These are phyloP conservation scores for Asteroscopus sphinx DNA, from an alignment of 2,888 invertebrate species.

Conservation along the genomic window DNA sequence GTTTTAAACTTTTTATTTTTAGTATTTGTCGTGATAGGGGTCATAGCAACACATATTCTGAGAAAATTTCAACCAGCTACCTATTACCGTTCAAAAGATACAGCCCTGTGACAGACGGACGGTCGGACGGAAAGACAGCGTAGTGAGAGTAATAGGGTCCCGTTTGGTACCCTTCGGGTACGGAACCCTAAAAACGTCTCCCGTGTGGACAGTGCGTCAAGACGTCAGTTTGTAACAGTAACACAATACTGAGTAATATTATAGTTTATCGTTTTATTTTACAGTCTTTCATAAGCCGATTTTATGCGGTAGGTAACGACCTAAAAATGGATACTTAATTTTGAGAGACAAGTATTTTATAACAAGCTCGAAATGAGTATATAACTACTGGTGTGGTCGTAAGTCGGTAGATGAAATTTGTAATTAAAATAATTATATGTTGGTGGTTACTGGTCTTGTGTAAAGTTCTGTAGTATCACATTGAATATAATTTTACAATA, in stretches of 20 bases:
- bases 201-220: conserved; percentile 20
- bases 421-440: conserved; percentile 63
- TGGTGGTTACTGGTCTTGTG: conserved; percentile 40
- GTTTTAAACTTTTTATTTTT: too few relatives aligned
- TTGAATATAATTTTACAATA: conserved; percentile 36
- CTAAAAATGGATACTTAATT: conserved; percentile 45
- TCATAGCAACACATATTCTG: too few relatives aligned
- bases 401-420: conserved; percentile 58
- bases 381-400: conserved; percentile 54
- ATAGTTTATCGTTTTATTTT: conserved; percentile 59
- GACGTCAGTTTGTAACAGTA: conserved; percentile 51
- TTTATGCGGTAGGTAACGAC: conserved; percentile 60
- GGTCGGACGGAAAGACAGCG: too few relatives aligned
- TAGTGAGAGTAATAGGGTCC: too few relatives aligned
- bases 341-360: conserved; percentile 51
- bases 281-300: conserved; percentile 51
- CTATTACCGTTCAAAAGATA: too few relatives aligned
- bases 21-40: too few relatives aligned
- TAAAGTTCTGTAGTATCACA: conserved; percentile 33
- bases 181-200: too few relatives aligned
- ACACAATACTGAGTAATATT: conserved; percentile 60
- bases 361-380: conserved; percentile 41
- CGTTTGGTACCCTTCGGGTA: too few relatives aligned
- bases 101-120: too few relatives aligned
- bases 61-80: too few relatives aligned